These are phyloP conservation scores for Chaetura pelagica DNA, from an alignment of 2,113 vertebrate genomes.

Conservation along the genomic window DNA sequence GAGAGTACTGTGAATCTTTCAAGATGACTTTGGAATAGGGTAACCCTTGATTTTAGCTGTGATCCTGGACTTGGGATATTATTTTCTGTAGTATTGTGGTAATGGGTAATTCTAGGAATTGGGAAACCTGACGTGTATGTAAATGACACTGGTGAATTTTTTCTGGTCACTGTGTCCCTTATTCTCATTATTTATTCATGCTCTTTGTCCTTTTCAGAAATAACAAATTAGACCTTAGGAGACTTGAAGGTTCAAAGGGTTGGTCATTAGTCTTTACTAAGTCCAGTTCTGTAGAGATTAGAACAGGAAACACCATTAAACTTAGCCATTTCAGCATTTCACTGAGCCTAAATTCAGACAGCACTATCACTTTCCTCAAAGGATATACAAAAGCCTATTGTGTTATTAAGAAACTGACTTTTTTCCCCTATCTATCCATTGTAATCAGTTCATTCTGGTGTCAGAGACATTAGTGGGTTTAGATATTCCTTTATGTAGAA, in stretches of 20 bases:
- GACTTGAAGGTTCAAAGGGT: conserved; percentile 1
- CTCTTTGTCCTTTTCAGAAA: background rate
- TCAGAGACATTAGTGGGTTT: background rate
- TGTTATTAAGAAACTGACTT: background rate
- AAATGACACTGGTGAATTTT: conserved; percentile 31
- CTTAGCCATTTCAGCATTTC: background rate
- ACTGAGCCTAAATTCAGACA: background rate
- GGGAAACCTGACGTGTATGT: background rate
- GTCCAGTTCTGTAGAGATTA: conserved; percentile 30
- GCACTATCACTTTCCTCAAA: background rate
- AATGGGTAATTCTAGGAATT: conserved; percentile 39
- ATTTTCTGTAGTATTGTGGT: background rate
- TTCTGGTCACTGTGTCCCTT: background rate
- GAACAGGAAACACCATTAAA: conserved; percentile 7
- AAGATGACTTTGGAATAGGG: background rate
- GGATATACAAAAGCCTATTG: background rate
- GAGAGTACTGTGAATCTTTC: background rate
- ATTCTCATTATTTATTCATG: conserved; percentile 59
- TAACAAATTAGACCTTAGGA: conserved; percentile 40
- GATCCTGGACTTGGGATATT: background rate
- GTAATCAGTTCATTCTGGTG: background rate
- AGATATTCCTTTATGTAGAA: background rate
- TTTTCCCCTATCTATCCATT: background rate
- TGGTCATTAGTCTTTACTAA: conserved; percentile 35
- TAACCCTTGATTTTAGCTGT: background rate